Evolutionary conservation across 1,140 invertebrate species (phyloP), one percentile per base, ranked within the genome.

Genomic region (Aphis craccivora): DNA sequence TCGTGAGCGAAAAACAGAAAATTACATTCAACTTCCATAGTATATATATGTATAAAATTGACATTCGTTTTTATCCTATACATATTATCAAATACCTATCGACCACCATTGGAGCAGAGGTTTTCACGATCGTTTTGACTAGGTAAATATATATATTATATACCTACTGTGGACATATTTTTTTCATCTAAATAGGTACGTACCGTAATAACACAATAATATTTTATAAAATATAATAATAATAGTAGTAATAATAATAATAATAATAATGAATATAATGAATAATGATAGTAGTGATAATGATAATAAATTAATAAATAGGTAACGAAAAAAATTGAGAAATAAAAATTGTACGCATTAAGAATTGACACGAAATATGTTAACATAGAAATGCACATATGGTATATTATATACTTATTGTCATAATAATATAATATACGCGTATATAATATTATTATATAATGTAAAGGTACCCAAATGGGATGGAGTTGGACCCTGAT

Each of bases 341-440:
- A 40, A 87, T 40, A 91, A 83, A 55, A 92, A 92, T 92, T 92
- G 67, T 92, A 92, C 91, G 91, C 45, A 22, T 81, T 81, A 45
- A 76, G 30, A 92, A 92, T 92, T 92, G 91, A 92, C 91, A 92
- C 76, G 51, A 92, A 92, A 92, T 48, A 45, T 91, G n/a, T 91
- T 45, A 23, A 91, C 81, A 76, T 35, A 43, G 55, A 91, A 53
- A 53, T 43, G 22, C 48, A 89, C 48, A 89, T 87, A n/a, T 87
- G 23, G 43, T 45, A 48, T 87, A 45, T 45, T 87, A 45, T 48
- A 45, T 48, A 30, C 20, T 30, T 45, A 30, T 87, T 45, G 60
- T 76, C 60, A 76, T 76, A 76, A 76, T 76, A 76, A 76, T 76
- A 76, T 76, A 76, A 37, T 51, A 37, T n/a, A n/a, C 37, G 35